Conservation (phyloP, 2,797 vertebrate genomes). For the Clarias laeviceps region DNA sequence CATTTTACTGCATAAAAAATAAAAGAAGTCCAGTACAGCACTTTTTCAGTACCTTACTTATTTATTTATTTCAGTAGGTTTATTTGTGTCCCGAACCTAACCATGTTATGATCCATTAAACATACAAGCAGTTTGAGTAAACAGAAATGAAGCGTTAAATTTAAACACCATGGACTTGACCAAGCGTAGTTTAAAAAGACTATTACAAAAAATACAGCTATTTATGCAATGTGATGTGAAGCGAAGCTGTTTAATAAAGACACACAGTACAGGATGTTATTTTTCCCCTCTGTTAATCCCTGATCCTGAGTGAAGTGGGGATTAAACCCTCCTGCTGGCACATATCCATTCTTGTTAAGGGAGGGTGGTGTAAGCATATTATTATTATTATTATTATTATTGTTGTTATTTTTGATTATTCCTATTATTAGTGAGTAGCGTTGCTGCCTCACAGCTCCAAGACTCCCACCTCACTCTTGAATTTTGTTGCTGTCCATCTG, state of each 20-base stretch:
- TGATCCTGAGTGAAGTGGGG: slow-evolving; percentile 63
- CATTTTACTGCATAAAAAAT: background rate
- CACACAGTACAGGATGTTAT: slow-evolving; percentile 64
- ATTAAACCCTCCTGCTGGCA: slow-evolving; percentile 16
- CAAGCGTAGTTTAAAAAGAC: background rate
- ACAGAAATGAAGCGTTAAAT: background rate
- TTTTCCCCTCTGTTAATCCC: slow-evolving; percentile 70
- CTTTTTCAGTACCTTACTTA: background rate
- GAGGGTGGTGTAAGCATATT: background rate
- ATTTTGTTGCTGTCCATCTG: background rate
- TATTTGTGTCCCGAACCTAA: background rate
- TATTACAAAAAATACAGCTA: background rate
- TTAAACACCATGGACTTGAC: background rate
- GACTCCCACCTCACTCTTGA: background rate
- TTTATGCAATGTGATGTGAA: background rate
- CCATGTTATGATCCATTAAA: background rate
- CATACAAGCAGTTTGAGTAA: background rate
- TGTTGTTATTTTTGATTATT: background rate
- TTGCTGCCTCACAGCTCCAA: background rate
- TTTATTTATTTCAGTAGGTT: too few relatives aligned
- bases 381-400: background rate
- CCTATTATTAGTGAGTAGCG: background rate
- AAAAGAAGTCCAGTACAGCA: background rate
- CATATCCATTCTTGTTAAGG: background rate
- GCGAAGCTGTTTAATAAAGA: slow-evolving; percentile 62